phyloP scores from a whole-genome alignment of 2,797 vertebrate species.

The Perodicticus potto region DNA sequence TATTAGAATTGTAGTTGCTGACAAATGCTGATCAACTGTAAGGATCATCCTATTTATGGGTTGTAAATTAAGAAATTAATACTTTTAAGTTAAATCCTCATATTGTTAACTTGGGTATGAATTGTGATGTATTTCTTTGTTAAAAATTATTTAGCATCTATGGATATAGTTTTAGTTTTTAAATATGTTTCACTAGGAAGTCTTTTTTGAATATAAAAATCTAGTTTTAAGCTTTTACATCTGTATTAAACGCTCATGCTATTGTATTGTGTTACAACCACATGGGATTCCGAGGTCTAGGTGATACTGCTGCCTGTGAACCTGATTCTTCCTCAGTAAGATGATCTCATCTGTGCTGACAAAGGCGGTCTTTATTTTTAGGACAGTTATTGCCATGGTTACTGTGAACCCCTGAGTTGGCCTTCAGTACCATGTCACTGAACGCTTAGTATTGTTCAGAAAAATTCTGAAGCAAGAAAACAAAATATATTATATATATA shows the following conservation, averaged over 20 bases:
- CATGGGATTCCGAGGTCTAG: not conserved
- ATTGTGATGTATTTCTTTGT: constrained; percentile 23
- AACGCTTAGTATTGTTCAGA: constrained; percentile 22
- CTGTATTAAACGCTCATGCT: not conserved
- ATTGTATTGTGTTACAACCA: constrained; percentile 10
- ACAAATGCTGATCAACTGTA: not conserved
- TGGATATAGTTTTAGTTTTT: constrained; percentile 42
- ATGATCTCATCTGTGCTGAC: constrained; percentile 51
- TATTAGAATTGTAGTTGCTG: constrained; percentile 23
- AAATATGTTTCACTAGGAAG: constrained; percentile 39
- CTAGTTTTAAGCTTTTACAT: constrained; percentile 61
- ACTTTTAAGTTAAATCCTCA: constrained; percentile 21
- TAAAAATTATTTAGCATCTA: constrained; percentile 48
- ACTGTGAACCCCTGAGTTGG: constrained; percentile 63
- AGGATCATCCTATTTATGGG: not conserved
- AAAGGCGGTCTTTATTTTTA: constrained; percentile 66
- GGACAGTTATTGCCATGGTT: constrained; percentile 78
- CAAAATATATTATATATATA: constrained; percentile 30
- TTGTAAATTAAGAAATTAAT: constrained; percentile 13
- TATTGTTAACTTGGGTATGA: constrained; percentile 37
- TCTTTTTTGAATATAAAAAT: constrained; percentile 52
- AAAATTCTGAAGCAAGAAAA: constrained; percentile 65
- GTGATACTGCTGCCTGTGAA: constrained; percentile 56
- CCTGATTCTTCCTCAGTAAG: constrained; percentile 56
- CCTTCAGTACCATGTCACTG: constrained; percentile 62